Conservation (phyloP, 2,888 invertebrate species). For the Dryococelus australis region DNA sequence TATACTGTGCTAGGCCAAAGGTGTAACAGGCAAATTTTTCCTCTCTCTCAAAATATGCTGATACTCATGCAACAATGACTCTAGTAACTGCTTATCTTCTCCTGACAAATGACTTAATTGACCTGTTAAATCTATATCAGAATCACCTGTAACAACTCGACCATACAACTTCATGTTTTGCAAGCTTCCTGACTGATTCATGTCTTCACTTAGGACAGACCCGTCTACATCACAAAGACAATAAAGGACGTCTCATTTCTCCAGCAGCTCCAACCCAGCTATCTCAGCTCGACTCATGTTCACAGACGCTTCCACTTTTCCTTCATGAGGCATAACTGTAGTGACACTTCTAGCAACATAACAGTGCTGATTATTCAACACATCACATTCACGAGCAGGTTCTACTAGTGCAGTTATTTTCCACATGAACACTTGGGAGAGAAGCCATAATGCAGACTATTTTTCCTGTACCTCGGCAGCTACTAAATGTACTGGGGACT, state of each 20-base stretch:
- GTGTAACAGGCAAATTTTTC: not conserved
- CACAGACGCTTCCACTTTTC: not conserved
- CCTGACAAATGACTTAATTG: not conserved
- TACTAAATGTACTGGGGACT: not conserved
- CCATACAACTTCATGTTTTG: not conserved
- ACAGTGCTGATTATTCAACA: conserved; percentile 1
- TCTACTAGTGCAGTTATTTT: not conserved
- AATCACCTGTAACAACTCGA: not conserved
- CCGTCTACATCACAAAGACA: not conserved
- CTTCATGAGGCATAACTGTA: not conserved
- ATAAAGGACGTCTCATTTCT: not conserved
- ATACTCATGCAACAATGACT: not conserved
- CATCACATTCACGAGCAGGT: not conserved
- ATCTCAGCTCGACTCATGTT: not conserved
- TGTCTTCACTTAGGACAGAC: not conserved
- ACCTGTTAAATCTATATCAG: not conserved
- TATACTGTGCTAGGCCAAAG: not conserved
- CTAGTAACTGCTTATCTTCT: not conserved
- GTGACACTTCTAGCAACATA: not conserved
- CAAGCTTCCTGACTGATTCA: not conserved
- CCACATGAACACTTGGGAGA: not conserved
- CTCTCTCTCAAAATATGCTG: not conserved
- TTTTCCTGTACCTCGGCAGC: not conserved
- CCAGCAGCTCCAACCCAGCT: not conserved
- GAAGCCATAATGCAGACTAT: not conserved